A percentile compares a stretch with the other conserved stretches of the same genome.
Evolutionary conservation across 1,140 invertebrate species (phyloP).

Genomic region (Rhizoglyphus robini): DNA sequence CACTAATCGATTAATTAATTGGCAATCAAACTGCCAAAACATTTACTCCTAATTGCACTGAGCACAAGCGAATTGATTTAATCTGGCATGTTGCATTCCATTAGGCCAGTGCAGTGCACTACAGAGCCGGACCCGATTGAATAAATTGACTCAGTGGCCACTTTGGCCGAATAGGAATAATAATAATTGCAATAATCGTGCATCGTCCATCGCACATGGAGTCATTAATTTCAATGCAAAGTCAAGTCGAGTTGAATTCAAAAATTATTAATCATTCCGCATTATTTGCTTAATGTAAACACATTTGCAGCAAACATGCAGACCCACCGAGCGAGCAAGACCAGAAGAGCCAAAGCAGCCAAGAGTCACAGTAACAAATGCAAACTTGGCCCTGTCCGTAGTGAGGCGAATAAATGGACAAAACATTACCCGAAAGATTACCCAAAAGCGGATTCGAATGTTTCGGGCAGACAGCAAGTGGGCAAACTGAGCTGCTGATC

Average conservation of each 20-base stretch:
- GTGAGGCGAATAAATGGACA: constrained; percentile 6
- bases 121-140: not conserved
- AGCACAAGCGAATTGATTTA: not conserved
- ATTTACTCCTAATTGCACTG: no score
- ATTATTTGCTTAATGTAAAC: constrained; percentile 10
- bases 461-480: not conserved
- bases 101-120: no score
- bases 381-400: not conserved
- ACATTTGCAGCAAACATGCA: not conserved
- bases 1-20: constrained; percentile 11
- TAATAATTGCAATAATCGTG: no score
- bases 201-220: no score
- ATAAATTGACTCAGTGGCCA: no score
- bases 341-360: not conserved
- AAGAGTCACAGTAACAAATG: not conserved
- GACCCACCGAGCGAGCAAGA: not conserved
- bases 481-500: not conserved
- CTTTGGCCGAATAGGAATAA: no score
- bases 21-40: not conserved
- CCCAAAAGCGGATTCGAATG: constrained; percentile 5
- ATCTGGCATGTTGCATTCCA: not conserved
- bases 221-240: constrained; percentile 10
- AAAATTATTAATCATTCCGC: constrained; percentile 12
- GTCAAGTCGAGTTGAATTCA: not conserved
- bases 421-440: constrained; percentile 8